Evolutionary conservation across 35 echinoderm and acorn worm species (phyloP).

Genomic region (Diadema setosum): DNA sequence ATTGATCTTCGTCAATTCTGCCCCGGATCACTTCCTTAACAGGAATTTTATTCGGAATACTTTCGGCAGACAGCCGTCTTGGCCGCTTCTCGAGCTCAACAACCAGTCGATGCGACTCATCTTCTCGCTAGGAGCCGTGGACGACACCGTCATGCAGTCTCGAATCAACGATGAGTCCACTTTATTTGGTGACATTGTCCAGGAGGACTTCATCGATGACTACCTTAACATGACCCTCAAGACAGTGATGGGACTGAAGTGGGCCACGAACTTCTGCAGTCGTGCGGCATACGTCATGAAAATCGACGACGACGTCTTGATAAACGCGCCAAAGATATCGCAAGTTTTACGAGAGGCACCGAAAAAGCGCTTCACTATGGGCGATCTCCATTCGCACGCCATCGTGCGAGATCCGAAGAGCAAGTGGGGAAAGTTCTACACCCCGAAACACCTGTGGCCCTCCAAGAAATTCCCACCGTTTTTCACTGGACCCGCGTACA

Average conservation of each 20-base stretch:
- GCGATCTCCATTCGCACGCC: background rate
- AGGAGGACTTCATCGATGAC: constrained; percentile 24
- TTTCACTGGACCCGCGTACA: constrained; percentile 13
- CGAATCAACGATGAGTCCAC: background rate
- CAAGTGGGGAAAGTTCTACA: constrained; percentile 16
- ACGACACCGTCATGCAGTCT: background rate
- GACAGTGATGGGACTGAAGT: constrained; percentile 15
- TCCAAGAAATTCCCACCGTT: background rate
- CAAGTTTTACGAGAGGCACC: background rate
- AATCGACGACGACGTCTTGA: constrained; percentile 27
- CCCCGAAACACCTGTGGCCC: constrained; percentile 6
- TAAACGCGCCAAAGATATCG: background rate
- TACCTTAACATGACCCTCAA: constrained; percentile 31
- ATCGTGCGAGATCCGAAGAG: background rate
- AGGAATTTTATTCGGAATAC: constrained; percentile 5
- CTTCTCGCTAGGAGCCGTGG: background rate
- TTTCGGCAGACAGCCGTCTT: background rate
- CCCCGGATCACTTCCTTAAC: background rate
- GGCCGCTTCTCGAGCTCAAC: background rate
- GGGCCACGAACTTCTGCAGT: background rate
- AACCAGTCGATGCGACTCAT: background rate
- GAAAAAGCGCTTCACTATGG: background rate
- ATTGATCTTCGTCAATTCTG: background rate
- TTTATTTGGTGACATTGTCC: background rate
- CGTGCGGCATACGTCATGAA: constrained; percentile 26